Evolutionary conservation across 1,140 invertebrate species (phyloP), one percentile per base, ranked within the genome.

Genomic region (Dendrolimus punctatus): DNA sequence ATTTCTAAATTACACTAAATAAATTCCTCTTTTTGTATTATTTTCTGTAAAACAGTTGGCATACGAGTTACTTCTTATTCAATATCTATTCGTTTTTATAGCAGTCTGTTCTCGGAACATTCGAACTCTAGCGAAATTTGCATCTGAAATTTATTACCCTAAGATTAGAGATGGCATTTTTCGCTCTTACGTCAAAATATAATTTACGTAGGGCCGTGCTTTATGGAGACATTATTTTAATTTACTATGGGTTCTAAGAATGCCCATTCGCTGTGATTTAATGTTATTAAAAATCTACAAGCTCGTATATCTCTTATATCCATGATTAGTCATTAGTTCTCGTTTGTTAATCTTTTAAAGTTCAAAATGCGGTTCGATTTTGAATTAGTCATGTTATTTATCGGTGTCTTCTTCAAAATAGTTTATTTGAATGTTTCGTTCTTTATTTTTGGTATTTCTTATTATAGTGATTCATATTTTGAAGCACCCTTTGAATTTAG

Each of bases 251-350:
- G 53, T 75, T 72, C 67, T 55, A 54, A 71, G 78, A 80, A 82
- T 62, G 64, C 58, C 57, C 59, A 55, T 65, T 66, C 58, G 55
- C 54, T 64, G 53, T 82, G 73, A 78, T 76, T 79, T 74, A 73
- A 46, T 58, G 64, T 66, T 67, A 80, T 80, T 80, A 76, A 75
- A 72, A 59, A 76, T 80, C 71, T 57, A 44, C 69, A 58, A 52
- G 37, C 49, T 59, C 57, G 55, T 43, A 47, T 58, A 71, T 69
- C 66, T 66, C 67, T 66, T 66, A 68, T 76, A 74, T 74, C 69
- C 68, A 57, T 70, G 66, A 71, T 74, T 68, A 76, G 64, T 72
- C 73, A 76, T 80, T 80, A 80, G 64, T 68, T 80, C 73, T 71
- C 62, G 71, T 71, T 75, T 75, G 60, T 63, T 63, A 69, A 74